Base-by-base conservation (phyloP, 1,140 invertebrate species). In the Drosophila takahashii region DNA sequence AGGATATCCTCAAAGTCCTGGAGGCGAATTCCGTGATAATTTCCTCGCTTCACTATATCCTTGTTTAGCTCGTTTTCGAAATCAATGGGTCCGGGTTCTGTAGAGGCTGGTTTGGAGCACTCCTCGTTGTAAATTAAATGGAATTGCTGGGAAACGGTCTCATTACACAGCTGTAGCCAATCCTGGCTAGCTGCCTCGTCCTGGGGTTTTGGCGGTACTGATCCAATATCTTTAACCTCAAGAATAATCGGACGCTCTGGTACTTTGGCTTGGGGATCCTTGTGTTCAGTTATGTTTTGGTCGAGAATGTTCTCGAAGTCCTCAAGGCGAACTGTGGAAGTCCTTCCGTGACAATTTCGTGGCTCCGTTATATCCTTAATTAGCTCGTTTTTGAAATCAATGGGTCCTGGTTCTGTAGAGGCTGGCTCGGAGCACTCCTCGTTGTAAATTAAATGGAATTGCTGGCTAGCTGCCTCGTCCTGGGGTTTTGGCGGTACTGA, bases 191-290 rank as follows among this genome's bases (percentile, higher is more conserved):
- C 58, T 32, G 26, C n/a, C 27, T 70, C 66, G 7, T 70, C 50
- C 10, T 27, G 7, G 1, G 56, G 50, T 2, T 48, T 70, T 1
- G 66, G 58, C 8, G 41, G 42, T n/a, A 69, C 32, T 26, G 50
- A 18, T 2, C 11, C 15, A 7, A 61, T 36, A 5, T 67, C 47
- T 16, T 52, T n/a, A 2, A 60, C 32, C n/a, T 60, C 32, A 18
- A 60, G 34, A 45, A 67, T 52, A 13, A 37, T n/a, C 13, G 64
- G 56, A 2, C 10, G 29, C 13, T 60, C 47, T n/a, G n/a, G n/a
- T n/a, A n/a, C 52, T 8, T 76, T 81, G 1, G n/a, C 71, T 6
- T 54, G 52, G 2, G 78, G 70, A 53, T 80, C 71, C 15, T 65
- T 58, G 26, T 52, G 75, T 16, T 81, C 65, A 1, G 56, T 50